Percentiles rank a stretch among this genome's conserved stretches.
These are phyloP conservation scores for Xestia xanthographa DNA, from an alignment of 2,888 invertebrate genomes.

Conservation along the genomic window DNA sequence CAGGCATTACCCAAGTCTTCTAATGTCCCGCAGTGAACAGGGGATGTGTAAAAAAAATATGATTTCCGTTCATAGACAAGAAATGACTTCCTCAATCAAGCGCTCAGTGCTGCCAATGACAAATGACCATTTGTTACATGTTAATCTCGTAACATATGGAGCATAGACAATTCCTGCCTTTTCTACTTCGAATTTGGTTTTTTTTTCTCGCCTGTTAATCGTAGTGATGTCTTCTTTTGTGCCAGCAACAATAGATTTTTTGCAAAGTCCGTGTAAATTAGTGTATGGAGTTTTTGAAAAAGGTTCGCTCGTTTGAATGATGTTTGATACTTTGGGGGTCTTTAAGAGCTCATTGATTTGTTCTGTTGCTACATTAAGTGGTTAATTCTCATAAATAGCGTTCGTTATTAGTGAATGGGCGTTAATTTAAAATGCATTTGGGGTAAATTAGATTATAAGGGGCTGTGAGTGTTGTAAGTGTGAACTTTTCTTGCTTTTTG, in stretches of 20 bases:
- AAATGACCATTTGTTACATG: slow-evolving; percentile 87
- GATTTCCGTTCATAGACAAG: slow-evolving; percentile 88
- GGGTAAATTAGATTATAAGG: slow-evolving; percentile 63
- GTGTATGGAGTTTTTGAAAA: slow-evolving; percentile 80
- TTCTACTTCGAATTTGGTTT: slow-evolving; percentile 80
- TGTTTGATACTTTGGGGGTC: slow-evolving; percentile 80
- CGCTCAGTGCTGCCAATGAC: slow-evolving; percentile 82
- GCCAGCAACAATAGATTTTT: slow-evolving; percentile 86
- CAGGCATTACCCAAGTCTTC: slow-evolving; percentile 76
- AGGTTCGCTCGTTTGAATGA: slow-evolving; percentile 78
- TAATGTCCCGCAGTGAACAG: slow-evolving; percentile 80
- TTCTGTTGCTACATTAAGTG: slow-evolving; percentile 83
- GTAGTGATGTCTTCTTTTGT: slow-evolving; percentile 89
- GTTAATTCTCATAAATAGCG: slow-evolving; percentile 81
- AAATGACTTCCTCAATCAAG: slow-evolving; percentile 90
- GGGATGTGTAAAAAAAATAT: slow-evolving; percentile 86
- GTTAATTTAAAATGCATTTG: slow-evolving; percentile 77
- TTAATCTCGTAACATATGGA: slow-evolving; percentile 89
- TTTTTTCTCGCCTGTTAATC: slow-evolving; percentile 73
- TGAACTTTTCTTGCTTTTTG: slow-evolving; percentile 35
- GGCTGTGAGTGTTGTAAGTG: slow-evolving; percentile 44
- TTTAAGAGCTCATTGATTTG: slow-evolving; percentile 84
- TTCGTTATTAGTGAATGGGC: slow-evolving; percentile 74
- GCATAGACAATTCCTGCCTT: slow-evolving; percentile 84
- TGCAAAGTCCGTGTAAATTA: slow-evolving; percentile 83